A percentile compares a stretch with the other conserved stretches of the same genome.
These are phyloP conservation scores for Astropecten irregularis DNA, from an alignment of 53 echinoderm and acorn worm species.

Conservation along the genomic window DNA sequence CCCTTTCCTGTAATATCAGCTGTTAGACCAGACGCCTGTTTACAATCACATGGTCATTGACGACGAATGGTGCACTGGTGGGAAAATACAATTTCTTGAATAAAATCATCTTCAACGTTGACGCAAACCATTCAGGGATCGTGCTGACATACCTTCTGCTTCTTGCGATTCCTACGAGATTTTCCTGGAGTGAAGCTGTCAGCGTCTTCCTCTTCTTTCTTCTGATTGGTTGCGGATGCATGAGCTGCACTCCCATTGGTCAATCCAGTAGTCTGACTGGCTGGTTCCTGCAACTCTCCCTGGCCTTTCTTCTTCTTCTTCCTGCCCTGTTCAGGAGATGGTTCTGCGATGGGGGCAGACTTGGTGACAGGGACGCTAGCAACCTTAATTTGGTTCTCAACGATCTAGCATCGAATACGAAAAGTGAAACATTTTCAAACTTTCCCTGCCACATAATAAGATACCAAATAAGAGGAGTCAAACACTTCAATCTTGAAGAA, in stretches of 20 bases:
- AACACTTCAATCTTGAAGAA: no score
- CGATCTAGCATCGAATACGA: background rate
- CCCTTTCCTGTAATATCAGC: no score
- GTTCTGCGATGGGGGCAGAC: slow-evolving; percentile 5
- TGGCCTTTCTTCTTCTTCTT: slow-evolving; percentile 43
- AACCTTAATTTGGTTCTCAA: slow-evolving; percentile 25
- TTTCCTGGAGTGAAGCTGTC: slow-evolving; percentile 15
- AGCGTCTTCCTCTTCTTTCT: slow-evolving; percentile 9
- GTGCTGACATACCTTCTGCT: slow-evolving; percentile 15
- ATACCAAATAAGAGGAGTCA: no score
- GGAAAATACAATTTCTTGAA: no score
- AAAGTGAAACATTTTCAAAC: background rate
- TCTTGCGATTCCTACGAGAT: slow-evolving; percentile 10
- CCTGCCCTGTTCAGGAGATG: slow-evolving; percentile 19
- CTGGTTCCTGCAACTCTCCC: background rate
- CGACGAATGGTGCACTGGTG: no score
- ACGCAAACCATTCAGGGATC: no score
- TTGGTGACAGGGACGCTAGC: background rate
- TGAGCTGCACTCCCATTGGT: slow-evolving; percentile 13
- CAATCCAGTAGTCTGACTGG: slow-evolving; percentile 9
- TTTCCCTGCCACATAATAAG: no score
- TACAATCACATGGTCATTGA: no score
- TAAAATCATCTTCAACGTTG: no score
- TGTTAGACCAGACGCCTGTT: no score
- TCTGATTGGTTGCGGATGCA: slow-evolving; percentile 14